Base-by-base conservation (phyloP, 2,888 invertebrate species). In the Euplagia quadripunctaria region DNA sequence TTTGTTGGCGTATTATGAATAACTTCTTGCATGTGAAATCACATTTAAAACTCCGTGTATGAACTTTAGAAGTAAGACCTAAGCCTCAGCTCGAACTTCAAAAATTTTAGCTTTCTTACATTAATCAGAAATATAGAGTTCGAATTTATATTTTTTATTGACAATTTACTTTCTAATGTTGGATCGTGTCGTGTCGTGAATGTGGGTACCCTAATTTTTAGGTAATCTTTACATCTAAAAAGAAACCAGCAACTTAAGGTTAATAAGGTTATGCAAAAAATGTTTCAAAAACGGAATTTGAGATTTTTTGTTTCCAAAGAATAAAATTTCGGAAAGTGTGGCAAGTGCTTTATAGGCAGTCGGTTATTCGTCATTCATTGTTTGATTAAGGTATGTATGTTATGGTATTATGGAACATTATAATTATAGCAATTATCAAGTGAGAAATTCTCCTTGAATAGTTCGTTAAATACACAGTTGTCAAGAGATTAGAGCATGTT, bases 361-460 rank as follows among this genome's bases (percentile, higher is more conserved):
- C 52, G n/a, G 67, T 51, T 52, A 41, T 77, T 80, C 85, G 76
- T 82, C 84, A 84, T 82, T 76, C 72, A 78, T 77, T 89, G 86
- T 92, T 90, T 90, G 83, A 72, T 79, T 79, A 86, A 87, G 58
- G 76, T 78, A 87, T 92, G 20, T 61, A 61, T 61, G 31, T 31
- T 61, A 12, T 85, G 88, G 82, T 83, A 78, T 76, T 89, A 86
- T 89, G 85, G 88, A 85, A 88, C 87, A 86, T 89, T 90, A 85
- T 88, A 88, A 94, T 91, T 90, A 91, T 85, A 76, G 71, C 84
- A 84, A 88, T 91, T 91, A 92, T 85, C 87, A 76, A 77, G 80
- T 82, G 78, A 79, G 79, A 86, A 87, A 83, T 80, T 71, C 72
- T 77, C 68, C 64, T 72, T 76, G 76, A 82, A 81, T 76, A 81